phyloP scores from a whole-genome alignment of 2,797 vertebrate species.

The Tiaroga cobitis region DNA sequence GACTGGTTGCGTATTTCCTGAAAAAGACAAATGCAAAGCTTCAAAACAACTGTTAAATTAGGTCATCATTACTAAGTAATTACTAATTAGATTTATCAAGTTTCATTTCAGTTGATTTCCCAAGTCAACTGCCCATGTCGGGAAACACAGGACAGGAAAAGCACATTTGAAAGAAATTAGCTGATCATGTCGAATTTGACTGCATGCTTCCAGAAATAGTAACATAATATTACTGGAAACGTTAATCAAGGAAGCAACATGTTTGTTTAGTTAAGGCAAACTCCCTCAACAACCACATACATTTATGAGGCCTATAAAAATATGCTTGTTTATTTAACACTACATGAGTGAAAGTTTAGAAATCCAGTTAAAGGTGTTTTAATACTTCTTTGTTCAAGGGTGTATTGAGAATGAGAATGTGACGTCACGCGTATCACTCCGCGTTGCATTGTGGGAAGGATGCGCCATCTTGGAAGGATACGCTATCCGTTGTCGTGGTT shows the following conservation, averaged over 20 bases:
- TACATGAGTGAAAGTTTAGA: not conserved
- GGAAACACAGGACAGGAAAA: conserved; percentile 1
- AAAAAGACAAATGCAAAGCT: conserved; percentile 61
- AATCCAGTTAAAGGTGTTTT: not conserved
- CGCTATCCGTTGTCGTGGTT: too few relatives aligned
- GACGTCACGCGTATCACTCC: too few relatives aligned
- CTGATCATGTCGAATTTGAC: not conserved
- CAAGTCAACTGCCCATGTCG: not conserved
- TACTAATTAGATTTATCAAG: not conserved
- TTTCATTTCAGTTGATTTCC: not conserved
- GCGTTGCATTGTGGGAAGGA: too few relatives aligned
- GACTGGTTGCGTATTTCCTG: conserved; percentile 96
- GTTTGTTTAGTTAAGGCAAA: conserved; percentile 4
- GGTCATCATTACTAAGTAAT: not conserved
- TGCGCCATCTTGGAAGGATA: too few relatives aligned
- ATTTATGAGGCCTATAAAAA: not conserved
- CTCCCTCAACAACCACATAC: not conserved
- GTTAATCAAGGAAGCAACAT: not conserved
- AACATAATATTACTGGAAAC: not conserved
- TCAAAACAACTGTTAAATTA: not conserved
- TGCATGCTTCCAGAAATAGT: not conserved
- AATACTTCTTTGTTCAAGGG: not conserved
- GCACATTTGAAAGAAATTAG: not conserved
- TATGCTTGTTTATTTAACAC: not conserved
- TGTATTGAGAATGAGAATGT: too few relatives aligned